Base-by-base conservation (phyloP, 1,140 invertebrate species). In the Zaprionus inermis region DNA sequence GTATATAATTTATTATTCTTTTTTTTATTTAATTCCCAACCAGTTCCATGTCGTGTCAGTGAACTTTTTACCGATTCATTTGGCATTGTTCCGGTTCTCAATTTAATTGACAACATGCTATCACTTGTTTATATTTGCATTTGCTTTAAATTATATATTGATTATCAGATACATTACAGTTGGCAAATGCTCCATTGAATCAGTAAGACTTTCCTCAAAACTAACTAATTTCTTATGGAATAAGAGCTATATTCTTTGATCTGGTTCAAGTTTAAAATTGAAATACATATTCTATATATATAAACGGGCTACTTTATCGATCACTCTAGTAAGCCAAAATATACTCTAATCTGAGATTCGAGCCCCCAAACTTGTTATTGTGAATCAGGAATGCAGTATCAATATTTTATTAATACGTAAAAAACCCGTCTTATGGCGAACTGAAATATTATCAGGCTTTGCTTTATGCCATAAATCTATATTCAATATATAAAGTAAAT, bases 41-140 rank as follows among this genome's bases (percentile, higher is more conserved):
- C 71, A 34, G 65, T 61, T 68, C 49, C 16, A 22, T 20, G 30
- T 34, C 38, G 18, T 34, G 72, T 60, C 44, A 58, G 61, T 74
- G 72, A 74, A 74, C 72, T 34, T 51, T 57, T 56, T 10, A 41
- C 57, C 30, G 12, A 68, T n/a, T 34, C 58, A 32, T 69, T 60
- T 49, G 52, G 16, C 32, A 41, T 69, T 51, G 30, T 38, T 59
- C 36, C 56, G 63, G 24, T 44, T 66, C 28, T 67, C 46, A 46
- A 24, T 36, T 73, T 30, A 20, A 56, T 55, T 46, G 36, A 22
- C 9, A 10, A 44, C 16, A 38, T 36, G 49, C 12, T 46, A 18
- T 32, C 32, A 24, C 5, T 36, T 10, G 10, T 18, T 34, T 12
- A 18, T 20, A 49, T 49, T 16, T n/a, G 36, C 12, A 32, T 32